These are phyloP conservation scores for Procavia capensis DNA, from an alignment of 2,113 vertebrate species.

Conservation along the genomic window DNA sequence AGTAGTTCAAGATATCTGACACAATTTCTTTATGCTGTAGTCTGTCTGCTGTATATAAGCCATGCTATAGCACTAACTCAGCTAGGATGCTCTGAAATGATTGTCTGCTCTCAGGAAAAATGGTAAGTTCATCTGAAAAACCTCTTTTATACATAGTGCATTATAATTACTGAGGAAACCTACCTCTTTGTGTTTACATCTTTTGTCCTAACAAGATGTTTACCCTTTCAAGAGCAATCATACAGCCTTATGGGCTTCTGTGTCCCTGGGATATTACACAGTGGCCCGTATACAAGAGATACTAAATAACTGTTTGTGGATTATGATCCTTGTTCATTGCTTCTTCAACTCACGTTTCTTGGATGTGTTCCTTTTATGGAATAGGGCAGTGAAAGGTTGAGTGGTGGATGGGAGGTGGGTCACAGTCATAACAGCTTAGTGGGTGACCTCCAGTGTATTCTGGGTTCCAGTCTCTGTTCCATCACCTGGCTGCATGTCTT, in stretches of 20 bases:
- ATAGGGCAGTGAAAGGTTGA: neutral
- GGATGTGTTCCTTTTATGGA: no score
- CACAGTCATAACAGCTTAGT: neutral
- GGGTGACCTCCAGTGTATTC: neutral
- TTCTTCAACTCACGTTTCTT: neutral
- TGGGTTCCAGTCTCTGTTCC: neutral
- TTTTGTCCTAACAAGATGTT: neutral
- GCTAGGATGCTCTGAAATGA: neutral
- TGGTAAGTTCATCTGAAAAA: neutral
- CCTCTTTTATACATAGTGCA: neutral
- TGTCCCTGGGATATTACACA: neutral
- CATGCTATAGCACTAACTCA: neutral
- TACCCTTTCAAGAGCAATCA: neutral
- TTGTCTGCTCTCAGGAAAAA: neutral
- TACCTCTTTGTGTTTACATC: neutral
- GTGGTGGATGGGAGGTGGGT: neutral
- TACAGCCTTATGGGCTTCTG: neutral
- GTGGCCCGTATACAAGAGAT: neutral
- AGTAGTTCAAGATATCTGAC: neutral
- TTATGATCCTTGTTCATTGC: no score
- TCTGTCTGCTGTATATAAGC: accelerated
- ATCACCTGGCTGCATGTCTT: neutral
- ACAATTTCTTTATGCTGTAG: neutral
- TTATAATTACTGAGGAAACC: neutral
- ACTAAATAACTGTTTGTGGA: neutral